Conservation (phyloP, 2,797 vertebrate genomes). For the Scleropages formosus region DNA sequence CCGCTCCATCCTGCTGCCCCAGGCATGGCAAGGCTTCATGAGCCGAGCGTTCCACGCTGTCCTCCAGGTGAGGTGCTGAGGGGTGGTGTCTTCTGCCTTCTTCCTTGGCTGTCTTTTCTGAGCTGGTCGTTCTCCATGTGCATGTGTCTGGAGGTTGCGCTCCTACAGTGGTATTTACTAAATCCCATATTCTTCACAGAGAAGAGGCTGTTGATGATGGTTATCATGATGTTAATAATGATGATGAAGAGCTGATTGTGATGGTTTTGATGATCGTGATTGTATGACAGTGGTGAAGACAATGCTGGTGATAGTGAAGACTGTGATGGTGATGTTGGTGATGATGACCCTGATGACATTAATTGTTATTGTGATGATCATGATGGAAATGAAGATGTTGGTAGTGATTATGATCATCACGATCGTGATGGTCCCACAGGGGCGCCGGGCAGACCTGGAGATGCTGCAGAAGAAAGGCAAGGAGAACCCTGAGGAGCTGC, state of each 20-base stretch:
- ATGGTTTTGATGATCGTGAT: too few relatives aligned
- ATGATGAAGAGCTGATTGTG: too few relatives aligned
- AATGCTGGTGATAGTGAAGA: too few relatives aligned
- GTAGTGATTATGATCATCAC: neutral
- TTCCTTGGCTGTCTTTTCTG: too few relatives aligned
- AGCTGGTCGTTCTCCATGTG: too few relatives aligned
- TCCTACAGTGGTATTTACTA: neutral
- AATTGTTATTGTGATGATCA: neutral
- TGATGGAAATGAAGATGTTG: neutral
- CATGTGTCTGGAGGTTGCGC: too few relatives aligned
- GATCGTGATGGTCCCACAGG: conserved; percentile 60
- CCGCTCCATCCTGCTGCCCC: conserved; percentile 81
- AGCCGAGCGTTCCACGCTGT: conserved; percentile 78
- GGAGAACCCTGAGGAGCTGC: conserved; percentile 77
- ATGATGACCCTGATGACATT: neutral
- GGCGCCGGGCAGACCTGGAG: conserved; percentile 85
- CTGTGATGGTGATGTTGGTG: neutral
- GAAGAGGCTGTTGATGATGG: too few relatives aligned
- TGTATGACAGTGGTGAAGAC: too few relatives aligned
- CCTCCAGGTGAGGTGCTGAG: conserved; percentile 74
- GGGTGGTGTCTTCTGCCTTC: neutral
- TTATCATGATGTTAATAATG: too few relatives aligned
- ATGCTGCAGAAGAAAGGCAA: conserved; percentile 85
- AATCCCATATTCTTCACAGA: too few relatives aligned
- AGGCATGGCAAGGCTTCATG: conserved; percentile 89